phyloP scores from a whole-genome alignment of 2,888 invertebrate genomes.

The Metalampra italica region DNA sequence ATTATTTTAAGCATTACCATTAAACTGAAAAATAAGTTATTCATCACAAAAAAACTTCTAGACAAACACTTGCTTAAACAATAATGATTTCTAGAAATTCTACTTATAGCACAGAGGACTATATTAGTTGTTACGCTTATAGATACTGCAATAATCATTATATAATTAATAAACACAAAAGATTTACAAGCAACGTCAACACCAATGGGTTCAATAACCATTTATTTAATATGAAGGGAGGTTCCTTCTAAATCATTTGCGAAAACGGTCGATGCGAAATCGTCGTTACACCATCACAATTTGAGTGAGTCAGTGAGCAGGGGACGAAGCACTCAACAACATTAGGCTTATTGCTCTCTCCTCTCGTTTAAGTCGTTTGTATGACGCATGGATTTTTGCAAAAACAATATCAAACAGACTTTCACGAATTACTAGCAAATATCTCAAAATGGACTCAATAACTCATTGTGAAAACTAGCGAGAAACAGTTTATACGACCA shows the following conservation, averaged over 20 bases:
- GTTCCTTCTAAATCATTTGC: slow-evolving; percentile 30
- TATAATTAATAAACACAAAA: too few relatives aligned
- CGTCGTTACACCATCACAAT: slow-evolving; percentile 46
- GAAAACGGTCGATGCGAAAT: slow-evolving; percentile 36
- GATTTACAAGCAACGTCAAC: not conserved
- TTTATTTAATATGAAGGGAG: slow-evolving; percentile 25
- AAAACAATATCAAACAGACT: slow-evolving; percentile 10
- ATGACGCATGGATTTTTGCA: slow-evolving; percentile 29
- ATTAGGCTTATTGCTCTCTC: slow-evolving; percentile 43
- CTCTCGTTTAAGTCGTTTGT: slow-evolving; percentile 54
- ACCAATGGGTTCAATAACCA: slow-evolving; percentile 21
- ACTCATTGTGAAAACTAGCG: too few relatives aligned
- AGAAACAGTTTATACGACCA: too few relatives aligned
- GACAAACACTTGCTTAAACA: too few relatives aligned
- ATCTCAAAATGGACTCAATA: too few relatives aligned
- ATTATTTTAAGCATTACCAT: too few relatives aligned
- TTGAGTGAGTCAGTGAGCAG: slow-evolving; percentile 33
- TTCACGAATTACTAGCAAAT: not conserved
- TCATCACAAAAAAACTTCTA: too few relatives aligned
- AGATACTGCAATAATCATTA: too few relatives aligned
- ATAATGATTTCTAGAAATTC: too few relatives aligned
- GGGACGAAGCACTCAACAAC: slow-evolving; percentile 28
- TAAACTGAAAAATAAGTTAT: too few relatives aligned
- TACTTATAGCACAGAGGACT: too few relatives aligned
- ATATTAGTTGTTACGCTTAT: too few relatives aligned